These are phyloP conservation scores for Oreochromis niloticus DNA, from an alignment of 2,113 vertebrate species.

Conservation along the genomic window DNA sequence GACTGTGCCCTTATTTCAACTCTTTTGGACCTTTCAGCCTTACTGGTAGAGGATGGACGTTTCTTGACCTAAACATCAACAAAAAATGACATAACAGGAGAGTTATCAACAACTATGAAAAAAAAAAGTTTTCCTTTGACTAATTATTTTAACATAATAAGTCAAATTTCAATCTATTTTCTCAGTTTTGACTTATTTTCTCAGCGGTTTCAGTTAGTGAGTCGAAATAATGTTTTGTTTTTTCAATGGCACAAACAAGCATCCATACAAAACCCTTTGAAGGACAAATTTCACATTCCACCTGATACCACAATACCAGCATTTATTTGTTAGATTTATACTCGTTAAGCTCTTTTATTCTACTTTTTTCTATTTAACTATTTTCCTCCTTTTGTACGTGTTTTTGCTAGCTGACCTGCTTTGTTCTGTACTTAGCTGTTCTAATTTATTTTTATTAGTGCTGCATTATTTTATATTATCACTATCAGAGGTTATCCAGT, in stretches of 20 bases:
- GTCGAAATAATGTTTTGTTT: background rate
- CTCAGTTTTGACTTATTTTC: background rate
- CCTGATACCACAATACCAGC: background rate
- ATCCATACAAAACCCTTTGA: background rate
- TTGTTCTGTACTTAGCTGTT: background rate
- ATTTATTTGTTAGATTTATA: background rate
- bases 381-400: background rate
- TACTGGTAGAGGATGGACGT: background rate
- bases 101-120: background rate
- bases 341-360: background rate
- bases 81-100: background rate
- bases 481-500: background rate
- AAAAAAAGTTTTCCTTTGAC: background rate
- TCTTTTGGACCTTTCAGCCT: conserved; percentile 9
- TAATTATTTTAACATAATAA: background rate
- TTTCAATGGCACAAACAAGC: background rate
- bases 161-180: background rate
- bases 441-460: background rate
- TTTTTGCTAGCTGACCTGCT: background rate
- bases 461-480: background rate
- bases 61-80: conserved; percentile 44
- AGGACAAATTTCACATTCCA: background rate
- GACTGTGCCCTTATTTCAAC: background rate
- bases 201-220: background rate
- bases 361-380: background rate